phyloP scores from a whole-genome alignment of 1,140 invertebrate species.

The Anastrepha obliqua region DNA sequence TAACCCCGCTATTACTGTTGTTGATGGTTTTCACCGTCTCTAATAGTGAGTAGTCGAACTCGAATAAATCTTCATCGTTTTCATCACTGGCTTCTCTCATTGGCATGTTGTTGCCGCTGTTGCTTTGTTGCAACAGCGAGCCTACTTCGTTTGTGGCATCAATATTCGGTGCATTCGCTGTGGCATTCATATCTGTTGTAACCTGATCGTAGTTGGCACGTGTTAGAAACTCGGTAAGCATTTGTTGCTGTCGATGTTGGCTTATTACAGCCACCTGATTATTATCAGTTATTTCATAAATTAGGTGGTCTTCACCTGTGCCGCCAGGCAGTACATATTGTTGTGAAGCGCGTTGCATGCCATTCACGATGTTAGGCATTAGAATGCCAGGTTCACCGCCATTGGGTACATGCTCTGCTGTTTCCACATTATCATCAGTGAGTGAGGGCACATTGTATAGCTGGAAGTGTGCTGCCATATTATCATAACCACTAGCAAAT shows the following conservation, averaged over 20 bases:
- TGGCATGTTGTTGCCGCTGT: background rate
- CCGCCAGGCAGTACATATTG: constrained; percentile 52
- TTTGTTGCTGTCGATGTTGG: constrained; percentile 68
- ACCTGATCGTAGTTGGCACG: constrained; percentile 28
- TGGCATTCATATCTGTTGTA: constrained; percentile 1
- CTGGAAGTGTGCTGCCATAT: constrained; percentile 60
- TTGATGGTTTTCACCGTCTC: constrained; percentile 51
- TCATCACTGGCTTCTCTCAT: background rate
- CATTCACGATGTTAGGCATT: constrained; percentile 3
- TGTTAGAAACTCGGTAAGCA: constrained; percentile 66
- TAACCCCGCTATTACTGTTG: background rate
- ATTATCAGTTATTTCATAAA: constrained; percentile 68
- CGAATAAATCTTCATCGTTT: constrained; percentile 54
- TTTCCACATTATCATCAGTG: constrained; percentile 62
- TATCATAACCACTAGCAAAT: constrained; percentile 26
- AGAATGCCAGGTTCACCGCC: background rate
- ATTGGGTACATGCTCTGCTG: background rate
- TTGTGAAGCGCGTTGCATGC: constrained; percentile 37
- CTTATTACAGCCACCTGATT: constrained; percentile 70
- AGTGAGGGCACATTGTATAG: constrained; percentile 69
- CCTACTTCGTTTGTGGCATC: background rate
- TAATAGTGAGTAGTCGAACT: constrained; percentile 51
- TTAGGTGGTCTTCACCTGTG: constrained; percentile 59
- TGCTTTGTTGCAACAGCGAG: background rate
- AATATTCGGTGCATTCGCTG: background rate